Percentiles rank a stretch among this genome's conserved stretches.
phyloP scores from a whole-genome alignment of 2,113 vertebrate genomes.

The Madoqua kirkii region DNA sequence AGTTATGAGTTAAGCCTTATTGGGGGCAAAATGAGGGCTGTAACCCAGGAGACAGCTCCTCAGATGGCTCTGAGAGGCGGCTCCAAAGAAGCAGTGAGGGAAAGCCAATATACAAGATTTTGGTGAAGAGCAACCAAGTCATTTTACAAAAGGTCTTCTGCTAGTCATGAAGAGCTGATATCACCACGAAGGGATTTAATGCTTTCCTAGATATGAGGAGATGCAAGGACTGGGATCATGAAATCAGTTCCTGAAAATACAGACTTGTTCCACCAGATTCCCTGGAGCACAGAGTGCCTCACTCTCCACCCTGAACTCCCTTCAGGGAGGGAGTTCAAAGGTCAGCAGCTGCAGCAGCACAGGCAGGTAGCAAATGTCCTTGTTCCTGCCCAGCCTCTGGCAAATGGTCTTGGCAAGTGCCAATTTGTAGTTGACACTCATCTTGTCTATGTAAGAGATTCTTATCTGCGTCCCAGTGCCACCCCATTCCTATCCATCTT shows the following conservation, averaged over 20 bases:
- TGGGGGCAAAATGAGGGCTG: neutral
- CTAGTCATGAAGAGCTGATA: neutral
- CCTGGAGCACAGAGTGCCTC: neutral
- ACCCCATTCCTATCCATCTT: neutral
- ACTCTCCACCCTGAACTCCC: neutral
- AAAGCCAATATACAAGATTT: neutral
- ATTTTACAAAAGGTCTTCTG: neutral
- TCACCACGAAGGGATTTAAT: neutral
- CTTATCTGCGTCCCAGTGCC: neutral
- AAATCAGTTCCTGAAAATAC: neutral
- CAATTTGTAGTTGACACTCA: neutral
- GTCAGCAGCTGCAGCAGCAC: neutral
- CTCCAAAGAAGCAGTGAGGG: neutral
- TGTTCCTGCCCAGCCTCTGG: neutral
- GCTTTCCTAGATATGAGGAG: neutral
- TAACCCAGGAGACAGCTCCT: neutral
- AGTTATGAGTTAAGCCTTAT: neutral
- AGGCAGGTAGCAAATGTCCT: neutral
- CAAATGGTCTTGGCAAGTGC: neutral
- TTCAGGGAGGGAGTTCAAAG: neutral
- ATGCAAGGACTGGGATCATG: neutral
- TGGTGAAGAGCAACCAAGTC: accelerated
- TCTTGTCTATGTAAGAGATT: neutral
- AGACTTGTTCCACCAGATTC: neutral
- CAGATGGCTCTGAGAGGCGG: neutral